Conservation (phyloP, 2,113 vertebrate genomes). For the Macquaria australasica region DNA sequence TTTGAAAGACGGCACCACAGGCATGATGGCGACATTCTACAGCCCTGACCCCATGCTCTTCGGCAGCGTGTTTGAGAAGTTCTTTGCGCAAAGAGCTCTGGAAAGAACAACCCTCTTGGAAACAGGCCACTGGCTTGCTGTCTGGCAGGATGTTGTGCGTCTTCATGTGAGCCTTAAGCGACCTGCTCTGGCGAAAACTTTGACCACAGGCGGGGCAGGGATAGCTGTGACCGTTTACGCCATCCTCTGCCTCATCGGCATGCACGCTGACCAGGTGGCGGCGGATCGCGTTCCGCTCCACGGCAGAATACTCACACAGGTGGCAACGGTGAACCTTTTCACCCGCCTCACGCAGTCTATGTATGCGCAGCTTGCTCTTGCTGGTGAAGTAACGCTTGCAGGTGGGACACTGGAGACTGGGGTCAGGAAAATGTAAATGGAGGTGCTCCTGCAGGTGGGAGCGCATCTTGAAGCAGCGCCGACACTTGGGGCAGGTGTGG, state of each 20-base stretch:
- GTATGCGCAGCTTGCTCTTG: constrained; percentile 95
- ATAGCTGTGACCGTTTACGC: constrained; percentile 82
- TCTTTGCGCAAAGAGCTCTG: constrained; percentile 84
- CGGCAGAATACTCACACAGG: constrained; percentile 91
- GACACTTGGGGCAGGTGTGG: constrained; percentile 94
- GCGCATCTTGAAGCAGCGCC: constrained; percentile 96
- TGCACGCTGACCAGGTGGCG: constrained; percentile 93
- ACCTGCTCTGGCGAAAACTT: constrained; percentile 90
- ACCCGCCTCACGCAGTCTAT: constrained; percentile 91
- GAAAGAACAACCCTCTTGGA: constrained; percentile 87
- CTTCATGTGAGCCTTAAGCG: constrained; percentile 95
- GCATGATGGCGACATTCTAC: constrained; percentile 92
- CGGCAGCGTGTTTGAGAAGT: constrained; percentile 87
- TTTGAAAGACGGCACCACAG: constrained; percentile 89
- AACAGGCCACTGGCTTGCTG: constrained; percentile 84
- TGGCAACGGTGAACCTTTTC: constrained; percentile 92
- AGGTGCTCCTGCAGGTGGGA: constrained; percentile 95
- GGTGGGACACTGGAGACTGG: constrained; percentile 93
- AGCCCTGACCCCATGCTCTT: constrained; percentile 85
- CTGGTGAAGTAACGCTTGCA: constrained; percentile 96
- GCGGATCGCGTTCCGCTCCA: constrained; percentile 92
- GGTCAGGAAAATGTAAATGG: constrained; percentile 94
- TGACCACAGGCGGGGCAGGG: constrained; percentile 90
- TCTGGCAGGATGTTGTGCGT: constrained; percentile 83
- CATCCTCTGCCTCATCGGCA: constrained; percentile 80